Evolutionary conservation across 2,113 vertebrate genomes (phyloP), one percentile per base, ranked within the genome.

Genomic region (Oplegnathus fasciatus): DNA sequence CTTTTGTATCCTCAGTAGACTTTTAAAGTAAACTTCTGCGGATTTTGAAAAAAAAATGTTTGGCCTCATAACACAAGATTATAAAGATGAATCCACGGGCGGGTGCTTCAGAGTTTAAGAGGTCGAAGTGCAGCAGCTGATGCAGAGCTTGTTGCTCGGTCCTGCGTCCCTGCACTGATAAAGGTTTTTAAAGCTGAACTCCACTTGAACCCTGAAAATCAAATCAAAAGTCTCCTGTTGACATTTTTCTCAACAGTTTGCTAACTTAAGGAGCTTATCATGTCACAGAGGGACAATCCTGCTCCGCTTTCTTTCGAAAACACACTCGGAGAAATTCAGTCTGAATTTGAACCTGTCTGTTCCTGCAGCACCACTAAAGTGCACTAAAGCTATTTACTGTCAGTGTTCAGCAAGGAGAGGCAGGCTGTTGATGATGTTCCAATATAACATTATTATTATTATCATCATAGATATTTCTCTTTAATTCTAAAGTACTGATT

Each of bases 251-350:
- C 74, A 24, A 67, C 58, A 22, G 73, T 61, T 78, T 57, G 64
- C 30, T 26, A 26, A 48, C 57, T 78, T 85, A 85, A 88, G 78
- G 64, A 78, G 82, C 82, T 88, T 82, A 85, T 81, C 68, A 18
- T 58, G 75, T 74, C 70, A 52, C 66, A 72, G 22, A 40, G 57
- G 44, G 40, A 75, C 75, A 55, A 64, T 64, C 55, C 55, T 50
- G 54, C 13, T 62, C 37, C 54, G 24, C 46, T 28, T 61, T 24
- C 40, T 44, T 28, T 46, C 48, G 58, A 8, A 46, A 50, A 67
- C 64, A 62, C 65, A 66, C 40, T 77, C 57, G 5, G 28, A 14
- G 7, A 42, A 66, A 54, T 9, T 26, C 34, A 40, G 75, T 52
- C 9, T 85, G 72, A 42, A 30, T 64, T 11, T 44, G 26, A 69